Evolutionary conservation across 1,140 invertebrate species (phyloP), one percentile per base, ranked within the genome.

Genomic region (Diuraphis noxia): DNA sequence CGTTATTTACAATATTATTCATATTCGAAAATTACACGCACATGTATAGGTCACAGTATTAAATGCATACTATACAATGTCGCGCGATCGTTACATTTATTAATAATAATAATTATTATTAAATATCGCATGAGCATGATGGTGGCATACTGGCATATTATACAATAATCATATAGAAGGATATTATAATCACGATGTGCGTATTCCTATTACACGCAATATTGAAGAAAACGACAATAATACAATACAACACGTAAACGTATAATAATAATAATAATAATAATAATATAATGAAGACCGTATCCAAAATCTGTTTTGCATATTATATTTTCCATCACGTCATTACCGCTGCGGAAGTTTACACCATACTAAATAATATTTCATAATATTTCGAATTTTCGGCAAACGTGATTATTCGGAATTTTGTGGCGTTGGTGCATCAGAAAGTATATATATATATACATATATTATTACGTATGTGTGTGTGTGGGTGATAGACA

Each of bases 321-420:
- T 63, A 72, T 6, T 72, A 72, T n/a, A 72, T n/a, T 72, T 49
- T 49, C 43, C 84, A 46, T n/a, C 43, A 10, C 40, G 41, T 85
- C 84, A 86, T 86, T 86, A 86, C 43, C 23, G 30, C 17, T 79
- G 21, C 79, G 21, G 21, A 21, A 38, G 38, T 81, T 25, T 38
- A 79, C 23, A 38, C 36, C 77, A 3, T 79, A 38, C 38, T 81
- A 81, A 38, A 81, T 81, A 81, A 38, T 81, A 81, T 38, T 86
- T 86, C 46, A 49, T 25, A 49, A 52, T 46, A 86, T 86, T 86
- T 86, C 84, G 84, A 84, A 41, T 84, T 46, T 86, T 86, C 84
- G 49, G 25, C n/a, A 87, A 87, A 88, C 86, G 86, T 88, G 86
- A 88, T 88, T 63, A 88, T 88, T 63, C 86, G 38, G 85, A 87